A percentile compares a stretch with the other conserved stretches of the same genome.
Conservation (phyloP, 2,888 invertebrate genomes). For the Galeopsomyia nigrocyanea region DNA sequence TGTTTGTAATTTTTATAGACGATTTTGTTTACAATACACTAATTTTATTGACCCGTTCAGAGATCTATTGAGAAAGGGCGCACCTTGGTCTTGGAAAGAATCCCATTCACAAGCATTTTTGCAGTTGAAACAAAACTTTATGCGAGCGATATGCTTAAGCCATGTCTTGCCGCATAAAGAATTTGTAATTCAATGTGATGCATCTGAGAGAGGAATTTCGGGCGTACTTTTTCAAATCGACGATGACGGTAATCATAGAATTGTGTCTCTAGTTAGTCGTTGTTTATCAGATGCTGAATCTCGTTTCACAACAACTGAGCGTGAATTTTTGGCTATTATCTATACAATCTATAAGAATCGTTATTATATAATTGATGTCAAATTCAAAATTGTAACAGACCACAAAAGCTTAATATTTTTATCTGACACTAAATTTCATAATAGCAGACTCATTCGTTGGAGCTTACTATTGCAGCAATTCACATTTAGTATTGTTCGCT, state of each 20-base stretch:
- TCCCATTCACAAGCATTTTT: neutral
- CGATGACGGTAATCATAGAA: no score
- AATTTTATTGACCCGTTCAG: neutral
- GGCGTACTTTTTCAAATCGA: neutral
- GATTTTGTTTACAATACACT: neutral
- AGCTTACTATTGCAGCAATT: neutral
- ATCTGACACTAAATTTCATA: neutral
- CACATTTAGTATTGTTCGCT: neutral
- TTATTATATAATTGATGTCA: conserved; percentile 3
- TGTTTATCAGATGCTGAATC: no score
- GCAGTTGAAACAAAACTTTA: no score
- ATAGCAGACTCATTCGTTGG: neutral
- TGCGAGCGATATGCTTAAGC: neutral
- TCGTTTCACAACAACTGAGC: neutral
- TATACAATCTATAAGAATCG: neutral
- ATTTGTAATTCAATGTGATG: conserved; percentile 6
- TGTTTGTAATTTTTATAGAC: neutral
- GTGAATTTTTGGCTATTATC: neutral
- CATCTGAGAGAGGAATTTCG: neutral
- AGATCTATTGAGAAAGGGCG: neutral
- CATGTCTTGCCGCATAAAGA: neutral
- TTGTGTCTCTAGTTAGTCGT: no score
- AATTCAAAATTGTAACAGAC: neutral
- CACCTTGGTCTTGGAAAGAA: neutral
- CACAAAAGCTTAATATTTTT: neutral